phyloP scores from a whole-genome alignment of 2,113 vertebrate species.

The Perognathus longimembris region DNA sequence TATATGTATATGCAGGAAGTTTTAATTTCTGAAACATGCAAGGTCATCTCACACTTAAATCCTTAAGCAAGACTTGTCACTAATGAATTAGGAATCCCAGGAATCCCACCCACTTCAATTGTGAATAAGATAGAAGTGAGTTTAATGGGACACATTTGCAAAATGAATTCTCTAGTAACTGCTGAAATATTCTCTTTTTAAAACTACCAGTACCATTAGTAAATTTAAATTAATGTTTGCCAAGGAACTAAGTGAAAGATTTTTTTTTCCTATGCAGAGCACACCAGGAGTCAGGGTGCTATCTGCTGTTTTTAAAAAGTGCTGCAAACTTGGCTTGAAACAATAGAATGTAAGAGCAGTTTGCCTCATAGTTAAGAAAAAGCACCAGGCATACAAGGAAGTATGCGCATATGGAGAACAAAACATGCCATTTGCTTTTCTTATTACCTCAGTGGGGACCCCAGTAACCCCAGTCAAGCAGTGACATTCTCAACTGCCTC shows the following conservation, averaged over 20 bases:
- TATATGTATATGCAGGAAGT: background rate
- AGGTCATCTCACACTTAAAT: background rate
- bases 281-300: background rate
- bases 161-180: background rate
- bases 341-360: background rate
- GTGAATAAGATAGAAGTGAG: background rate
- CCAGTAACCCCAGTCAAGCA: background rate
- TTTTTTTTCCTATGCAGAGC: background rate
- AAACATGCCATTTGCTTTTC: background rate
- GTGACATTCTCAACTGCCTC: too few relatives aligned
- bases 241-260: background rate
- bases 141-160: background rate
- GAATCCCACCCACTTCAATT: background rate
- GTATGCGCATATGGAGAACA: background rate
- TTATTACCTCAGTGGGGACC: too few relatives aligned
- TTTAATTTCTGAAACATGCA: slow-evolving; percentile 3
- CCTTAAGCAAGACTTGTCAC: background rate
- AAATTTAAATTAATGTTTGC: background rate
- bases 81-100: background rate
- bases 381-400: background rate
- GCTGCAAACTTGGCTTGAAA: background rate
- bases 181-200: background rate
- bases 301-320: background rate
- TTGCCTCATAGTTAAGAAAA: background rate
- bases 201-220: background rate